Base-by-base conservation (phyloP, 2,888 invertebrate genomes). In the Eledona agricola region DNA sequence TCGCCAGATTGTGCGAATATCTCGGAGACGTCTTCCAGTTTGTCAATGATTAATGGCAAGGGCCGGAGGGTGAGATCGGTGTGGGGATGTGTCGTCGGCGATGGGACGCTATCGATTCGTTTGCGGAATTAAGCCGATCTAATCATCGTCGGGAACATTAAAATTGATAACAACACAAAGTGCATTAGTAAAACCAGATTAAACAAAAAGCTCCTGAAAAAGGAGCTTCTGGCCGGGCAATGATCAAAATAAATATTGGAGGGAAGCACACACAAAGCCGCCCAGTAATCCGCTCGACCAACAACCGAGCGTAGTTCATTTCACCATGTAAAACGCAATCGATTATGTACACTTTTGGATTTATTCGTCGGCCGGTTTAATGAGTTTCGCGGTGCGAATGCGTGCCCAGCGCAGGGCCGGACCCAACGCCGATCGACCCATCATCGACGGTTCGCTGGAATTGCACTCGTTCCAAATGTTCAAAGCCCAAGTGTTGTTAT, bases 261-360 rank as follows among this genome's bases (percentile, higher is more conserved):
- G 58, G 55, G 57, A 59, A 64, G 62, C 62, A 55, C 60, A 64
- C 59, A 62, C 63, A 64, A 63, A 66, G 62, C 49, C 62, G 58
- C 43, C 60, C 60, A 66, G 63, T 65, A 63, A 66, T 66, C 65
- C 62, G 62, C 56, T 59, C 59, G 62, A 57, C 62, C 57, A 61
- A 59, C 59, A 55, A 63, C 58, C 59, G 58, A 56, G 59, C 55
- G 59, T 62, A 60, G 65, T 64, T 60, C 63, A 62, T 63, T 63
- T 62, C 65, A 63, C 64, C 66, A 64, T 63, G 65, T 59, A 64
- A 64, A 68, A 66, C 63, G 64, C 62, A 67, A 68, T 68, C 65
- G 67, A 65, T 66, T 65, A 64, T 49, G 60, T 63, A 65, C 62
- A 65, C 63, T 65, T 63, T 54, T 53, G 58, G 53, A 60, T 60